These are phyloP conservation scores for Gephyroberyx darwinii DNA, from an alignment of 2,797 vertebrate genomes.

Conservation along the genomic window DNA sequence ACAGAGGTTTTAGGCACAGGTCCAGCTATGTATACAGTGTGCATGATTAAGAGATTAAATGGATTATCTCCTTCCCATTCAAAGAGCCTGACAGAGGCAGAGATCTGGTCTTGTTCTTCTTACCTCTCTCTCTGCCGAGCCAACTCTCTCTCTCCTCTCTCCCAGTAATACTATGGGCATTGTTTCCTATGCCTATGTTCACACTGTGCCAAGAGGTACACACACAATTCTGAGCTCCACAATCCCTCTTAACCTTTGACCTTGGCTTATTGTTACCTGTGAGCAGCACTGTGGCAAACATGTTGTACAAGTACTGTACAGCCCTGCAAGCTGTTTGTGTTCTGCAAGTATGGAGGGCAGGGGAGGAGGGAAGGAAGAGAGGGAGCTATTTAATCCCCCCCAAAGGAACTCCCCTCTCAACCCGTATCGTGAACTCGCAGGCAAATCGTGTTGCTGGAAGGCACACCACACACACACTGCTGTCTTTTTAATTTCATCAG, in stretches of 20 bases:
- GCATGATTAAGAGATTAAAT: constrained; percentile 78
- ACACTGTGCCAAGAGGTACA: constrained; percentile 72
- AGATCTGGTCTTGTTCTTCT: constrained; percentile 60
- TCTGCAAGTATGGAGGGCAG: constrained; percentile 76
- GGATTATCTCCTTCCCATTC: constrained; percentile 73
- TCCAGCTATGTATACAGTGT: constrained; percentile 63
- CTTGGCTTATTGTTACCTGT: constrained; percentile 83
- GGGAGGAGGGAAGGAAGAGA: constrained; percentile 79
- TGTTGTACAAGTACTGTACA: constrained; percentile 74
- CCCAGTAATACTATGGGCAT: constrained; percentile 69
- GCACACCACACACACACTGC: constrained; percentile 84
- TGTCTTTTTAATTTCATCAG: constrained; percentile 89
- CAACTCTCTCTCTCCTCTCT: constrained; percentile 56
- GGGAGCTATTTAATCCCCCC: constrained; percentile 87
- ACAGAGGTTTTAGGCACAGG: constrained; percentile 68
- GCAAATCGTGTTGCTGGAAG: constrained; percentile 84
- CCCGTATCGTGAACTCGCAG: constrained; percentile 87
- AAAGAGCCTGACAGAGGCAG: constrained; percentile 66
- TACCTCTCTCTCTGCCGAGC: constrained; percentile 50
- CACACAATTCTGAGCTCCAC: constrained; percentile 73
- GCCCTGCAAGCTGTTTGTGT: constrained; percentile 83
- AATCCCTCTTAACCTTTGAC: constrained; percentile 84
- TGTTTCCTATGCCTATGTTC: constrained; percentile 56
- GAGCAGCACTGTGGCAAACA: constrained; percentile 77
- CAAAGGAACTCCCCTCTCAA: constrained; percentile 89